A percentile compares a stretch with the other conserved stretches of the same genome.
Conservation (phyloP, 2,888 invertebrate genomes). For the Sphinx pinastri region DNA sequence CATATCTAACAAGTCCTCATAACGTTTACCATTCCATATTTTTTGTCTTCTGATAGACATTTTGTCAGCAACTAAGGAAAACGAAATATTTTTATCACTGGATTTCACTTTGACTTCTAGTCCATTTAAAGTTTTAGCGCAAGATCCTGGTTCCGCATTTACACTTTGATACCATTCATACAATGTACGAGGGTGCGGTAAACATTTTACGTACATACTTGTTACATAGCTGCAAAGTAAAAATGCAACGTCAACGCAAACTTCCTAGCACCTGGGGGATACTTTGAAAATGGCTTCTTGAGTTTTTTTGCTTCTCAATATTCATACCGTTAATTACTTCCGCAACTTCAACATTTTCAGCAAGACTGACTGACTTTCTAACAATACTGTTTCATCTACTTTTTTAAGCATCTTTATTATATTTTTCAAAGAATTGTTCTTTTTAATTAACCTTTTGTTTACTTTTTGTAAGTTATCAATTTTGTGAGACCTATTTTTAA, state of each 20-base stretch:
- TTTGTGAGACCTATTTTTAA: neutral
- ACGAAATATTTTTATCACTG: neutral
- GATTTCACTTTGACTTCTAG: constrained; percentile 28
- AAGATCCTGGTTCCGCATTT: constrained; percentile 33
- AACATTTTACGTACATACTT: constrained; percentile 30
- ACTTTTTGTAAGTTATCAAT: neutral
- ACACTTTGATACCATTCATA: constrained; percentile 31
- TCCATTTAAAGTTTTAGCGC: constrained; percentile 26
- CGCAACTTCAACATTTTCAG: neutral
- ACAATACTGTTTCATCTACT: neutral
- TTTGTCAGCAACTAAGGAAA: constrained; percentile 34
- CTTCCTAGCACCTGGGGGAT: constrained; percentile 28
- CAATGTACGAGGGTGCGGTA: constrained; percentile 32
- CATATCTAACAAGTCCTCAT: constrained; percentile 33
- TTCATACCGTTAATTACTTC: constrained; percentile 24
- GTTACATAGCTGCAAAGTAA: constrained; percentile 31
- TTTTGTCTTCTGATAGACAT: constrained; percentile 39
- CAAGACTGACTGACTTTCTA: too few species aligned
- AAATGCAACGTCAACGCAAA: constrained; percentile 31
- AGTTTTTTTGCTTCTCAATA: neutral
- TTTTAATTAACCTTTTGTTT: neutral
- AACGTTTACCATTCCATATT: constrained; percentile 36
- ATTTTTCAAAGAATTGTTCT: neutral
- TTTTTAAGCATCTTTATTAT: neutral
- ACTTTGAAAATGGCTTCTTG: constrained; percentile 18